Base-by-base conservation (phyloP, 2,797 vertebrate species). In the Protonibea diacanthus region DNA sequence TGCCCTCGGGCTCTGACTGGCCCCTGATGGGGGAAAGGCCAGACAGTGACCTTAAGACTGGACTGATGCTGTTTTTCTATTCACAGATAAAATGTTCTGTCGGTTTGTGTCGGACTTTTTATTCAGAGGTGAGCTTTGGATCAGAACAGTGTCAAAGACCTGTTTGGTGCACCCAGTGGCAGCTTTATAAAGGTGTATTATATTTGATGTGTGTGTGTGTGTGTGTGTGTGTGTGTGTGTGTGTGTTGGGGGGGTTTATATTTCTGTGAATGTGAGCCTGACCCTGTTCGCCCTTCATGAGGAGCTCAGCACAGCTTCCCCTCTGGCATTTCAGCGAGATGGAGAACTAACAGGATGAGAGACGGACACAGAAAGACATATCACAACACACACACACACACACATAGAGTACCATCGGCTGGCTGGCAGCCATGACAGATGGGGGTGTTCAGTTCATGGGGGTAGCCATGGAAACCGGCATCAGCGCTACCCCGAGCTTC, bases 391-490 rank as follows among this genome's bases (percentile, higher is more conserved):
- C 61, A 75, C 40, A 64, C 62, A 69, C 20, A 49, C n/a, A 77
- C 55, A 83, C 53, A 55, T 49, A 62, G 27, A 55, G 72, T 86
- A 56, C 70, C 76, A 38, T 92, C 92, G 94, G 93, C 93, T 95
- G 95, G 94, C 93, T 92, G 89, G 94, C 93, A 82, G 92, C 90
- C 90, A 92, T 94, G 95, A 96, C 96, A 95, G 95, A 95, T 92
- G 94, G 95, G 94, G 93, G 94, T 90, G 92, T 94, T 84, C 70
- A 86, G 91, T 94, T 91, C 87, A 84, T 5, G 52, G 79, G 82
- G 69, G 96, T 98, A 96, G 89, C 96, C 90, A 95, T 96, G 91
- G 96, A 82, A 92, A 95, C 91, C 83, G 52, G 78, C 83, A 90
- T 64, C 71, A 67, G 89, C 45, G 75, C 82, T 91, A 83, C 81